A percentile compares a stretch with the other conserved stretches of the same genome.
These are phyloP conservation scores for Stichopus chloronotus DNA, from an alignment of 35 echinoderm and acorn worm species.

Conservation along the genomic window DNA sequence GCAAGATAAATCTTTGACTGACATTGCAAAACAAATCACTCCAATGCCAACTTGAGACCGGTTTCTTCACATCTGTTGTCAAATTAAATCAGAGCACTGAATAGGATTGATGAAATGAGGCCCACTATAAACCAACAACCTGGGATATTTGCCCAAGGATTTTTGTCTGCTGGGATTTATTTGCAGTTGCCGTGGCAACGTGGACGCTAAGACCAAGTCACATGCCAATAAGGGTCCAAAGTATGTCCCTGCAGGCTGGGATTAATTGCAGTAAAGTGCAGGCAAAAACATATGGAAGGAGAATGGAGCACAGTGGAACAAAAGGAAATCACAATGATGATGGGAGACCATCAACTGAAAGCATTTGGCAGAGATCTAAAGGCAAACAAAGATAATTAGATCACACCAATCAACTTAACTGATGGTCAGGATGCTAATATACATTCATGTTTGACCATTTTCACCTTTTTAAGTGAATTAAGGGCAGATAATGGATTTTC, in stretches of 20 bases:
- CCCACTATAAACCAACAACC: not conserved
- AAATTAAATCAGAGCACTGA: not conserved
- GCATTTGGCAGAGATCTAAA: no score
- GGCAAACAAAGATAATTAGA: no score
- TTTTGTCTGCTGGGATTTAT: not conserved
- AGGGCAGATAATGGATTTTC: no score
- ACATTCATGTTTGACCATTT: no score
- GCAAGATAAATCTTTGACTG: not conserved
- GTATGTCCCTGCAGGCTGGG: not conserved
- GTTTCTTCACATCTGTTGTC: not conserved
- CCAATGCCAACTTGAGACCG: not conserved
- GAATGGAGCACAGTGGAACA: no score
- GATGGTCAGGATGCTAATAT: no score
- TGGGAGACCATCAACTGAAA: no score
- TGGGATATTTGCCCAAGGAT: not conserved
- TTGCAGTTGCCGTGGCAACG: not conserved
- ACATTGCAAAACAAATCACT: not conserved
- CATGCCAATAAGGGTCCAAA: not conserved
- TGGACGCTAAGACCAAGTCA: not conserved
- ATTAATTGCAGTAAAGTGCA: no score
- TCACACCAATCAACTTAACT: no score
- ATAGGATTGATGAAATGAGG: not conserved
- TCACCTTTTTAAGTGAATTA: no score
- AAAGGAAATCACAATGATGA: no score
- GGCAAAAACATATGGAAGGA: no score